phyloP scores from a whole-genome alignment of 2,113 vertebrate species.

The Equus quagga region DNA sequence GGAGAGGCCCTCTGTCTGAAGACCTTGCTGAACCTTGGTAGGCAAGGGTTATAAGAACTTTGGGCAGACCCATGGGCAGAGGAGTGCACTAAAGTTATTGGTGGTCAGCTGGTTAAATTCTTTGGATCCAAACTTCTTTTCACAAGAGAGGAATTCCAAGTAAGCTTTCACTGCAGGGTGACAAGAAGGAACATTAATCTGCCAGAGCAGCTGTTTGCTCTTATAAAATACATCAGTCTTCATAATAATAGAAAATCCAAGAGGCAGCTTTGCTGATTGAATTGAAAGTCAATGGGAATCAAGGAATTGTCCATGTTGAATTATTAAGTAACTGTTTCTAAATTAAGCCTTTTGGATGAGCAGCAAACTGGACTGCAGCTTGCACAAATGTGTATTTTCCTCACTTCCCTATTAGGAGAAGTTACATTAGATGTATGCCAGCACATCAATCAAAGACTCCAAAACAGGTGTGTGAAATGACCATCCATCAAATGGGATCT shows the following conservation, averaged over 20 bases:
- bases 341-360: conserved; percentile 66
- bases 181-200: conserved; percentile 66
- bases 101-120: conserved; percentile 51
- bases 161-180: conserved; percentile 66
- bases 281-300: conserved; percentile 76
- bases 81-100: background rate
- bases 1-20: background rate
- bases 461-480: conserved; percentile 67
- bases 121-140: conserved; percentile 56
- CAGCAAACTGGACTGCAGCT: conserved; percentile 34
- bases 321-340: conserved; percentile 81
- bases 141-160: conserved; percentile 59
- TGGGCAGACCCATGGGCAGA: background rate
- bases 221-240: conserved; percentile 70
- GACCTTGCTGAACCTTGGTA: conserved; percentile 39
- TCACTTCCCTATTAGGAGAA: conserved; percentile 53
- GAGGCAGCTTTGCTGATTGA: conserved; percentile 71
- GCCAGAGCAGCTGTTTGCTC: conserved; percentile 64
- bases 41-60: background rate
- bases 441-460: conserved; percentile 57
- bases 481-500: conserved; percentile 49
- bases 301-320: conserved; percentile 78
- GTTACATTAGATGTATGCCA: conserved; percentile 48
- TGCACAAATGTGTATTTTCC: conserved; percentile 74
- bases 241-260: conserved; percentile 75